phyloP scores from a whole-genome alignment of 1,140 invertebrate genomes.

The Drosophila albomicans region DNA sequence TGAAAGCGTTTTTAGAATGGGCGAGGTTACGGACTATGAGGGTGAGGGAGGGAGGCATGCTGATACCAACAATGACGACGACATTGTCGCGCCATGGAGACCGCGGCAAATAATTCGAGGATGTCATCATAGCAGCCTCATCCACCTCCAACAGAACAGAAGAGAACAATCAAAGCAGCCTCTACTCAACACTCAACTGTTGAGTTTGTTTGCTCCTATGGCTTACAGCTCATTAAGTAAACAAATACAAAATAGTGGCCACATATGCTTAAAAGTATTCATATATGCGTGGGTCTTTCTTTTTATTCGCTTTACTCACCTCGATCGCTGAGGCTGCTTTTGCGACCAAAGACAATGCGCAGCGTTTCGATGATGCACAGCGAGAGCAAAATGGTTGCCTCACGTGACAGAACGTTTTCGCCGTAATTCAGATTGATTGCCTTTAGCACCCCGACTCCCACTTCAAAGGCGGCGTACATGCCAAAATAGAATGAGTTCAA shows the following conservation, averaged over 20 bases:
- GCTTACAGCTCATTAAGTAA: constrained; percentile 47
- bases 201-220: constrained; percentile 14
- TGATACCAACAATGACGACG: constrained; percentile 37
- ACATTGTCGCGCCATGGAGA: constrained; percentile 46
- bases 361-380: constrained; percentile 92
- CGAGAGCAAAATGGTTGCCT: constrained; percentile 91
- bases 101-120: constrained; percentile 49
- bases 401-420: constrained; percentile 89
- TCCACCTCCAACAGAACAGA: constrained; percentile 5
- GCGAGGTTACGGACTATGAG: not conserved
- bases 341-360: constrained; percentile 91
- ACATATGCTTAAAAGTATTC: not conserved
- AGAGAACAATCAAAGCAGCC: constrained; percentile 4
- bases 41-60: not conserved
- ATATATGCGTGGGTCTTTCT: not conserved
- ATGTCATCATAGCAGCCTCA: constrained; percentile 65
- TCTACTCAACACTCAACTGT: constrained; percentile 36
- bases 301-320: constrained; percentile 85
- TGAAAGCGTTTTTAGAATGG: constrained; percentile 50
- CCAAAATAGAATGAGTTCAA: constrained; percentile 94
- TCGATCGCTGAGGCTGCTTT: constrained; percentile 94
- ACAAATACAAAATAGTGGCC: constrained; percentile 42
- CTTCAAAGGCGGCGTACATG: constrained; percentile 92
- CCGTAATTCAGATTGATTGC: constrained; percentile 91
- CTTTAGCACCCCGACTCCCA: constrained; percentile 91